phyloP scores from a whole-genome alignment of 2,888 invertebrate genomes.

The Petrolisthes manimaculis region DNA sequence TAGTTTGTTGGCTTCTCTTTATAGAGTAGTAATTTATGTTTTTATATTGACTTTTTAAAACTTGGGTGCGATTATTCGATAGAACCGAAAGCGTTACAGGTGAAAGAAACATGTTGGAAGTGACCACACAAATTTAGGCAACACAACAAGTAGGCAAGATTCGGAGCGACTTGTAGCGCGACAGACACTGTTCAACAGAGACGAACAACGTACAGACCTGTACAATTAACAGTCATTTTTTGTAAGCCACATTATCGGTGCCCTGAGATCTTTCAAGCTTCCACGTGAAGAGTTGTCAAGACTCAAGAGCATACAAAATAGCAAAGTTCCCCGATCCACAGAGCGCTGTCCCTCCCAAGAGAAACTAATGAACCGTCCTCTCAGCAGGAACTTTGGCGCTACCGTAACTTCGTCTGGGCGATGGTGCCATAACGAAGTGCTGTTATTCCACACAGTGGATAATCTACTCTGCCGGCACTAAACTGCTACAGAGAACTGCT shows the following conservation, averaged over 20 bases:
- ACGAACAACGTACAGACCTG: constrained; percentile 58
- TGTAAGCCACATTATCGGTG: constrained; percentile 61
- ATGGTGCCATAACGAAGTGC: constrained; percentile 32
- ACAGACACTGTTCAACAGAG: constrained; percentile 54
- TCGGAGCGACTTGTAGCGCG: constrained; percentile 40
- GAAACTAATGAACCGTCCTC: constrained; percentile 38
- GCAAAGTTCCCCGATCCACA: constrained; percentile 62
- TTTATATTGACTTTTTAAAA: constrained; percentile 33
- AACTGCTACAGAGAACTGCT: constrained; percentile 57
- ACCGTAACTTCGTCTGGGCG: constrained; percentile 25
- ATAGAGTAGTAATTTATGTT: constrained; percentile 37
- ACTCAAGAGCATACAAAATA: constrained; percentile 62
- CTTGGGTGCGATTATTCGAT: constrained; percentile 45
- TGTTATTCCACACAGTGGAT: constrained; percentile 57
- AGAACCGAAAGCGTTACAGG: constrained; percentile 48
- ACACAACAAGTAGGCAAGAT: constrained; percentile 51
- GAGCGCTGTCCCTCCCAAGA: constrained; percentile 52
- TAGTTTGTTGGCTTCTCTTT: constrained; percentile 55
- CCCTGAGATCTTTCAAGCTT: constrained; percentile 63
- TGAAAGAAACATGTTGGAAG: constrained; percentile 49
- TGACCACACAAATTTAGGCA: constrained; percentile 47
- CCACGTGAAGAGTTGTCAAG: constrained; percentile 63
- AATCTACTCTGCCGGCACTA: constrained; percentile 47
- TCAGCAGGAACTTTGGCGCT: constrained; percentile 40
- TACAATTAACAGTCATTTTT: constrained; percentile 56